Percentiles rank a stretch among this genome's conserved stretches.
phyloP scores from a whole-genome alignment of 2,888 invertebrate genomes.

The Dynastes grantii region DNA sequence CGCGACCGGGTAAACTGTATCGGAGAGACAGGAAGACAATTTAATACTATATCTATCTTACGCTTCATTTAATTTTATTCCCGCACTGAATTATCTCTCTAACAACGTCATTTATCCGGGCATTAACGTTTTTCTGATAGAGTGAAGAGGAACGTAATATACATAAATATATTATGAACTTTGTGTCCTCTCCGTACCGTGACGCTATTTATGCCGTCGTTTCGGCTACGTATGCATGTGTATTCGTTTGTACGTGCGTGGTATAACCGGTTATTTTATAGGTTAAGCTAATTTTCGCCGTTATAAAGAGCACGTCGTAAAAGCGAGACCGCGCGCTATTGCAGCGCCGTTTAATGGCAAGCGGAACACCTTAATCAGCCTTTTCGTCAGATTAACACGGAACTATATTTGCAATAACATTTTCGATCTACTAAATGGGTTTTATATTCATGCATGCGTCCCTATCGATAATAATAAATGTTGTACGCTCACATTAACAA shows the following conservation, averaged over 20 bases:
- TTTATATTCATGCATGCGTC: not conserved
- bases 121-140: constrained; percentile 39
- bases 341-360: not conserved
- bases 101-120: constrained; percentile 45
- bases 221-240: constrained; percentile 4
- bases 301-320: constrained; percentile 27
- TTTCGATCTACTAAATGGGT: not conserved
- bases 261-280: constrained; percentile 31
- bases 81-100: constrained; percentile 45
- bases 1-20: constrained; percentile 40
- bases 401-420: not conserved
- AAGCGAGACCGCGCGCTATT: not conserved
- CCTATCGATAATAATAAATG: too few relatives aligned
- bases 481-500: too few relatives aligned
- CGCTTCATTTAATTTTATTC: constrained; percentile 50
- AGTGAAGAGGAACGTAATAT: not conserved
- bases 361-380: constrained; percentile 12
- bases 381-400: constrained; percentile 1
- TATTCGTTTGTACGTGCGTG: not conserved
- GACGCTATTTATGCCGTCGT: constrained; percentile 8
- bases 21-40: constrained; percentile 44
- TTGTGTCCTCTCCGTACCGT: not conserved
- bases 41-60: constrained; percentile 50
- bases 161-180: constrained; percentile 32
- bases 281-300: constrained; percentile 34